Base-by-base conservation (phyloP, 2,113 vertebrate species). In the Siphamia tubifer region DNA sequence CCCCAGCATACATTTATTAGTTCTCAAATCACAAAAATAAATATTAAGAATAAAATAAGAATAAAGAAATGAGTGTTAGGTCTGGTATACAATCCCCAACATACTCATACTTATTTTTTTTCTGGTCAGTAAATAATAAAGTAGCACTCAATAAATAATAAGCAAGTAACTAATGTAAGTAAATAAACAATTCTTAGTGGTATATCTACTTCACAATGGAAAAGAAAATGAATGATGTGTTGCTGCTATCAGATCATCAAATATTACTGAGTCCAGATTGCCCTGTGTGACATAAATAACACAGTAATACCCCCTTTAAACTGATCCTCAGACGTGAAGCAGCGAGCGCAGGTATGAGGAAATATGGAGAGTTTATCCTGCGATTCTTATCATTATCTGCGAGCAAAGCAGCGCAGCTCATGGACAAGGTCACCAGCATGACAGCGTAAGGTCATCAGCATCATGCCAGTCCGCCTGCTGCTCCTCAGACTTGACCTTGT, bases 401-500 rank as follows among this genome's bases (percentile, higher is more conserved):
- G 16, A 72, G 62, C 20, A 67, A 63, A 45, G 55, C 57, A 20
- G 63, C 51, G 45, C 68, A 43, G 69, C 75, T 70, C 31, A 12
- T 6, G 36, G 7, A 45, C 71, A 77, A 89, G 90, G 89, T 89
- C 82, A 77, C 47, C 80, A 79, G 83, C 84, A 75, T 45, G 79
- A 48, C 44, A 32, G 24, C 71, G 24, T 67, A 55, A 88, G 83
- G 83, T 87, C 80, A 51, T 74, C 71, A 68, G 68, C 86, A 53
- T 68, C 83, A 68, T 39, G 48, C 83, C 40, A 80, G 78, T 83
- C 56, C 15, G 63, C 89, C 85, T 79, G 84, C 87, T 87, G 87
- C 69, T 82, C 64, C 72, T 74, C 64, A 40, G 77, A 44, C 66
- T 52, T 78, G 82, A 90, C 87, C 86, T 87, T 86, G 85, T 89